Conservation (phyloP, 2,113 vertebrate species). For the Egretta garzetta region DNA sequence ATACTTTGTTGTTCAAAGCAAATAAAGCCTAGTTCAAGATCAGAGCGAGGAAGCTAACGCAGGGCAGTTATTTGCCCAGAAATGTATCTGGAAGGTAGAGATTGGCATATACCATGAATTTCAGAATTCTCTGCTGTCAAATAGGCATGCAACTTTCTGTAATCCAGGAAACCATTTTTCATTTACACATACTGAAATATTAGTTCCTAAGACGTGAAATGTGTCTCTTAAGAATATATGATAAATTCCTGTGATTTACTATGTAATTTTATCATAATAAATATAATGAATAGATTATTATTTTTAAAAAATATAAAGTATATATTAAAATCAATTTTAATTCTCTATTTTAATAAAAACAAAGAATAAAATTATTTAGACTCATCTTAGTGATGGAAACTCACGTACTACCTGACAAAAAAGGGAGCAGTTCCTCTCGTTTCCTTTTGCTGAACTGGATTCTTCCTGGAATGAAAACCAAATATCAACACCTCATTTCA, state of each 20-base stretch:
- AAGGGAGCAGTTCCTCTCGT: background rate
- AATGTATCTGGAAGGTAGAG: background rate
- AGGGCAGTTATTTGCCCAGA: background rate
- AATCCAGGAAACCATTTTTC: background rate
- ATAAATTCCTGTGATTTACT: background rate
- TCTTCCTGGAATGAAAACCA: background rate
- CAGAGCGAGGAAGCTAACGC: background rate
- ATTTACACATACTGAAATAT: background rate
- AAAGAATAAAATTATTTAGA: background rate
- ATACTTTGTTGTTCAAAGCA: background rate
- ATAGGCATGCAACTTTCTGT: background rate
- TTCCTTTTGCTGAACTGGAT: background rate
- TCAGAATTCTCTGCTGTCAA: background rate
- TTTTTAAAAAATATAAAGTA: background rate
- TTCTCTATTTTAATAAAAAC: background rate
- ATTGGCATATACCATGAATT: background rate
- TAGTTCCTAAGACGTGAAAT: background rate
- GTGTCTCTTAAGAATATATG: background rate
- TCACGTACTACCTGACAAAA: background rate
- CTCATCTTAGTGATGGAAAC: background rate
- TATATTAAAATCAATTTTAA: background rate
- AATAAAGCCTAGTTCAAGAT: background rate
- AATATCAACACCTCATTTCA: background rate
- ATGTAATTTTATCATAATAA: background rate
- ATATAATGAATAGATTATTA: too few relatives aligned